A percentile compares a stretch with the other conserved stretches of the same genome.
These are phyloP conservation scores for Cephalopterus ornatus DNA, from an alignment of 2,113 vertebrate genomes.

Conservation along the genomic window DNA sequence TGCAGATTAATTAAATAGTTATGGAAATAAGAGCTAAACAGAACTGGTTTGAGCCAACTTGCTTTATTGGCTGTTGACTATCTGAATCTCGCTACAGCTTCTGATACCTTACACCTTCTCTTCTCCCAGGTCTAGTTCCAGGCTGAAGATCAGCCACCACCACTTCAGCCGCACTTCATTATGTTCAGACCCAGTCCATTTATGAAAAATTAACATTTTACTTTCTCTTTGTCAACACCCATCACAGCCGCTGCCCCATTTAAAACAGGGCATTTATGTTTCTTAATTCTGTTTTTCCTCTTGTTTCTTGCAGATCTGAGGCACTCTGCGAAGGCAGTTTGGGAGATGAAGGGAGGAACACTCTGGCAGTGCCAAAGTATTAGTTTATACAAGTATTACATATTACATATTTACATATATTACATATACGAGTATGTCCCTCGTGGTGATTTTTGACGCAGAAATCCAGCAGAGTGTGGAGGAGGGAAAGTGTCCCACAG, in stretches of 20 bases:
- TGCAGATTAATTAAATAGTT: slow-evolving; percentile 52
- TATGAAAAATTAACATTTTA: not conserved
- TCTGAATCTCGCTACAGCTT: not conserved
- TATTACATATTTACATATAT: no score
- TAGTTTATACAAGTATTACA: no score
- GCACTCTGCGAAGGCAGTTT: not conserved
- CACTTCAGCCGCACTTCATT: not conserved
- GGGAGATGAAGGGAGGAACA: not conserved
- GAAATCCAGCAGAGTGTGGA: not conserved
- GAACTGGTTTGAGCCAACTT: not conserved
- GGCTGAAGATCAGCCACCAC: not conserved
- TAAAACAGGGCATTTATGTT: not conserved
- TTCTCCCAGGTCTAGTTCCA: not conserved
- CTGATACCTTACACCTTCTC: not conserved
- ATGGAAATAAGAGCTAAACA: slow-evolving; percentile 43
- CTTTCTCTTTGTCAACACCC: not conserved
- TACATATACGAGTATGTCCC: fast-evolving
- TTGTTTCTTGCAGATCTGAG: not conserved
- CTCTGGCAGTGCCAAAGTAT: not conserved
- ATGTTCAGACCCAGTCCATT: not conserved
- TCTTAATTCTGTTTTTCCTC: not conserved
- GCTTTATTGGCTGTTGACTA: slow-evolving; percentile 1
- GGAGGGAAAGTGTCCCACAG: not conserved
- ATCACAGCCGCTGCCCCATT: not conserved
- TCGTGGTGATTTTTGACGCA: not conserved